Percentiles rank a stretch among this genome's conserved stretches.
These are phyloP conservation scores for Zygogramma bicolorata DNA, from an alignment of 2,888 invertebrate genomes.

Conservation along the genomic window DNA sequence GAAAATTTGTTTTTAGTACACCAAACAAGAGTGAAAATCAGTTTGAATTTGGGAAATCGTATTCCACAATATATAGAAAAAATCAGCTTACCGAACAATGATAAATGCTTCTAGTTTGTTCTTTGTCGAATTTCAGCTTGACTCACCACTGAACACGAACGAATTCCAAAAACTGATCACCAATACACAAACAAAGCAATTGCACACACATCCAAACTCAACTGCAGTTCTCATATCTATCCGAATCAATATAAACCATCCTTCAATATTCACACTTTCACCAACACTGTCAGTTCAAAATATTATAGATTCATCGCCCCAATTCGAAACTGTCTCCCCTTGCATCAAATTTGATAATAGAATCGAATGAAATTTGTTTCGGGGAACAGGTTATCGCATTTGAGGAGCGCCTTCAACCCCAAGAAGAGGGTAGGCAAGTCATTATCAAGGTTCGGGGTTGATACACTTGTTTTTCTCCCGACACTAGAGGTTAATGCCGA, in stretches of 20 bases:
- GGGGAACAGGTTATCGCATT: slow-evolving; percentile 48
- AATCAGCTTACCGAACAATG: too few relatives aligned
- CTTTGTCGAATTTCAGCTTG: too few relatives aligned
- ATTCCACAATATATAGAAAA: too few relatives aligned
- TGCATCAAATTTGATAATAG: slow-evolving; percentile 38
- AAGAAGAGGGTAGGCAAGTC: slow-evolving; percentile 47
- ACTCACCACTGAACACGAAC: too few relatives aligned
- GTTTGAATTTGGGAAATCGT: too few relatives aligned
- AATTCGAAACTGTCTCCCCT: slow-evolving; percentile 25
- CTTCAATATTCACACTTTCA: slow-evolving; percentile 9
- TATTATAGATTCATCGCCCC: slow-evolving; percentile 12
- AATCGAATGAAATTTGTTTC: slow-evolving; percentile 45
- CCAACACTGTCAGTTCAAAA: slow-evolving; percentile 17
- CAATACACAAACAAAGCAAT: neutral
- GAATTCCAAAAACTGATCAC: too few relatives aligned
- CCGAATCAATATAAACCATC: neutral
- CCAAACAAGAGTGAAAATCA: too few relatives aligned
- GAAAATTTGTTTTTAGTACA: too few relatives aligned
- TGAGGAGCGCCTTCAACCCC: slow-evolving; percentile 41
- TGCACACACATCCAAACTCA: neutral
- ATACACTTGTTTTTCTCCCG: slow-evolving; percentile 45
- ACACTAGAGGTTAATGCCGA: slow-evolving; percentile 16
- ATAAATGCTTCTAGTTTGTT: too few relatives aligned
- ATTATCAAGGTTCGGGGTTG: slow-evolving; percentile 51
- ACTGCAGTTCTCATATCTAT: neutral